Evolutionary conservation across 2,797 vertebrate genomes (phyloP), one percentile per base, ranked within the genome.

Genomic region (Enteromius radiatus): DNA sequence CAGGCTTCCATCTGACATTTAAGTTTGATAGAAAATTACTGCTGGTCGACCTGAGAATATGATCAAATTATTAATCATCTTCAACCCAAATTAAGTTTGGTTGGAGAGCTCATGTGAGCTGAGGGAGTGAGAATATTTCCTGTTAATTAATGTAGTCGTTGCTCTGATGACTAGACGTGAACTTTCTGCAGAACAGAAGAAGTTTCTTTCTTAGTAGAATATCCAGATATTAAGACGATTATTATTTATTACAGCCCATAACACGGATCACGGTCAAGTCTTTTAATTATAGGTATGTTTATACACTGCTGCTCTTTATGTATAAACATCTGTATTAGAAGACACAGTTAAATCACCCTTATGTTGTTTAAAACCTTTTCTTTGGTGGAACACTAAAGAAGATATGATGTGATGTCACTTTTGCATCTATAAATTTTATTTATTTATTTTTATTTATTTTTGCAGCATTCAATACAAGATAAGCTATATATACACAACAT

Each of bases 131-230:
- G 87, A 93, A 93, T 91, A 92, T 92, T 90, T 91, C 89, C 80
- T 90, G 86, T 91, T 92, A 93, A 94, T 94, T 92, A 93, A 91
- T 90, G 87, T 84, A 81, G 80, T 89, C 91, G 90, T 89, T 92
- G 91, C 91, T 82, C 87, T 89, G 91, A 91, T 86, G 88, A 91
- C 89, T 90, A 85, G 91, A 90, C 84, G 10, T 52, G 76, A 63
- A 49, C 41, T 65, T 45, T 54, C 26, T 26, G 6, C 1, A 23
- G 19, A 31, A n/a, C 38, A 33, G n/a, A 15, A 26, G 5, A 49
- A 19, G 19, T 64, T 28, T 74, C 15, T 17, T 43, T 23, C 31
- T 43, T 17, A 2, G 15, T 21, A 23, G 14, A 68, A 19, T 28
- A 33, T 59, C 28, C 23, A 3, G 19, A 31, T 12, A 47, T 31